phyloP scores from a whole-genome alignment of 1,140 invertebrate genomes.

The Euschistus heros region DNA sequence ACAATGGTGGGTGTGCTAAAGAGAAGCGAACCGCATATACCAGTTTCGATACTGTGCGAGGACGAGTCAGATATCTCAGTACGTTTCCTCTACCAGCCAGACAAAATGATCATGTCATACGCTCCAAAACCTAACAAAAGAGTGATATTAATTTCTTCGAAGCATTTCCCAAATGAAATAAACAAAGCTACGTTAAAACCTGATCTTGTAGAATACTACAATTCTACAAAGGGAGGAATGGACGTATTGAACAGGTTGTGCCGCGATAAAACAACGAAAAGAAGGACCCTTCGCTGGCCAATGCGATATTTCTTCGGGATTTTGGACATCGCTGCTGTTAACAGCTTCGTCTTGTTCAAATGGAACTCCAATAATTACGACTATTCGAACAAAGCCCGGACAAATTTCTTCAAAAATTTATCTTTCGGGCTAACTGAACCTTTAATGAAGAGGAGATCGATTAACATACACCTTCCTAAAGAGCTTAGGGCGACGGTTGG shows the following conservation, averaged over 20 bases:
- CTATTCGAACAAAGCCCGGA: not conserved
- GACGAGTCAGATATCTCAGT: too few relatives aligned
- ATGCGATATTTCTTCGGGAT: not conserved
- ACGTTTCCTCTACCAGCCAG: too few relatives aligned
- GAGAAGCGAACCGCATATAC: not conserved
- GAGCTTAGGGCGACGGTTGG: not conserved
- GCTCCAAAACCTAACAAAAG: not conserved
- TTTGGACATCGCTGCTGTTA: not conserved
- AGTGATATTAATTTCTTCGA: not conserved
- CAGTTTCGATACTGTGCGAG: not conserved
- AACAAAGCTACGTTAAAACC: not conserved
- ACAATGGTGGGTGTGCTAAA: not conserved
- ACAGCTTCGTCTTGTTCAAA: not conserved
- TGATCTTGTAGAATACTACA: not conserved
- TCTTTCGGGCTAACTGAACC: not conserved
- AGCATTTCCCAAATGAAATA: not conserved
- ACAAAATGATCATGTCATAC: not conserved
- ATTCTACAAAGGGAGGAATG: not conserved
- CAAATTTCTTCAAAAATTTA: not conserved
- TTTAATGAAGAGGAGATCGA: not conserved
- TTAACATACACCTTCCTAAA: not conserved
- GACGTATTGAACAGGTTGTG: not conserved
- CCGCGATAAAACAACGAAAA: not conserved
- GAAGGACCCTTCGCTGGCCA: not conserved
- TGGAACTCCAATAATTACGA: not conserved